These are phyloP conservation scores for Mormyrus hasselquistii DNA, from an alignment of 2,797 vertebrate species.

Conservation along the genomic window DNA sequence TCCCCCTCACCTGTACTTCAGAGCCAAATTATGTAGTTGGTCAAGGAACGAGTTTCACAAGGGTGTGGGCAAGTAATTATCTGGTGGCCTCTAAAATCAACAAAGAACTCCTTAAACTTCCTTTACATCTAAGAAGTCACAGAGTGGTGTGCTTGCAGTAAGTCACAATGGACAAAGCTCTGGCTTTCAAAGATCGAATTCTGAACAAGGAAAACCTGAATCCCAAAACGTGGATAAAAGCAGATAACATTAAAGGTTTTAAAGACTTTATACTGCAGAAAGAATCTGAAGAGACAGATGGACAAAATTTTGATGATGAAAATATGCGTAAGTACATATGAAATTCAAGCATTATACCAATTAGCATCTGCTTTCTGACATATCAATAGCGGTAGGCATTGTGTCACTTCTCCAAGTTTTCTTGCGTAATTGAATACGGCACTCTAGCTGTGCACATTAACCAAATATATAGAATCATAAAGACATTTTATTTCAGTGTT, in stretches of 20 bases:
- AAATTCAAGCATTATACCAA: neutral
- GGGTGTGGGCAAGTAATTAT: conserved; percentile 48
- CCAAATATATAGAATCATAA: neutral
- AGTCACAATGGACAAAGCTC: conserved; percentile 48
- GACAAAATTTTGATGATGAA: conserved; percentile 51
- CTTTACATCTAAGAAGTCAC: conserved; percentile 13
- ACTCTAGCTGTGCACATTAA: neutral
- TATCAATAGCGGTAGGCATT: neutral
- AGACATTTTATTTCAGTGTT: neutral
- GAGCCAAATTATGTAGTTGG: neutral
- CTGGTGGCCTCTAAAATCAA: conserved; percentile 45
- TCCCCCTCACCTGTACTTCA: neutral
- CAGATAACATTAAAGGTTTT: conserved; percentile 46
- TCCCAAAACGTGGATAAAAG: conserved; percentile 51
- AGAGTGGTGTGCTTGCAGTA: neutral
- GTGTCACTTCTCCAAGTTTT: neutral
- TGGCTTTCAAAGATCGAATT: conserved; percentile 37
- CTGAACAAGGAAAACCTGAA: conserved; percentile 53
- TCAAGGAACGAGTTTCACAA: conserved; percentile 17
- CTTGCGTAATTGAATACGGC: neutral
- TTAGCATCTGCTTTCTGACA: neutral
- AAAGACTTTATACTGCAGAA: conserved; percentile 51
- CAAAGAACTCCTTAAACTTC: conserved; percentile 35
- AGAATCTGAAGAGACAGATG: conserved; percentile 42
- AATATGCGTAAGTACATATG: conserved; percentile 66